phyloP scores from a whole-genome alignment of 2,113 vertebrate species.

The Eublepharis macularius region DNA sequence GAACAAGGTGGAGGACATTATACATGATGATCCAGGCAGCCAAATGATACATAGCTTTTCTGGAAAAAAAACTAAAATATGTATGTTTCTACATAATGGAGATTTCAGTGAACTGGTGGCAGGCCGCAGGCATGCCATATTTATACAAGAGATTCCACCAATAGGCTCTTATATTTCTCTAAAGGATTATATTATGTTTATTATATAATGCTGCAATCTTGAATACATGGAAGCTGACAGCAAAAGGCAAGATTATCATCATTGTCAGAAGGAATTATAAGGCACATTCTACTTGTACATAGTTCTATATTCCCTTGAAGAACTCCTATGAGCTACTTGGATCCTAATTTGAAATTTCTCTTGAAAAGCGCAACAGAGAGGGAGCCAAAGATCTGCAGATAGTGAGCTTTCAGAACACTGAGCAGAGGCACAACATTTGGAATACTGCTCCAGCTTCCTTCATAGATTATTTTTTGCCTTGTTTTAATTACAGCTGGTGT shows the following conservation, averaged over 20 bases:
- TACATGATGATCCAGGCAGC: accelerated
- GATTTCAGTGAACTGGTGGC: accelerated
- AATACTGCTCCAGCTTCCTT: background rate
- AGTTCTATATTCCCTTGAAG: background rate
- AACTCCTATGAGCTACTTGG: background rate
- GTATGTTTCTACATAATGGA: accelerated
- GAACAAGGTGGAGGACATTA: background rate
- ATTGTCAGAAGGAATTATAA: background rate
- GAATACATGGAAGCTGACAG: background rate
- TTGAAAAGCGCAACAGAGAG: background rate
- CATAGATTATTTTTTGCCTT: background rate
- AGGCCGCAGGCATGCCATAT: background rate
- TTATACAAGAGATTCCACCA: background rate
- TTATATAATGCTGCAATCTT: background rate
- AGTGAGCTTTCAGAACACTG: background rate
- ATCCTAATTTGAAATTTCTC: background rate
- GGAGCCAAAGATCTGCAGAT: background rate
- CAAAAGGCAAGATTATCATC: background rate
- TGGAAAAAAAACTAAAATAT: background rate
- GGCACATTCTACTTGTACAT: no score
- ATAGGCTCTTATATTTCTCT: background rate
- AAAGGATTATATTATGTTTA: background rate
- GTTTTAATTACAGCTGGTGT: no score
- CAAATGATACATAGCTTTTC: background rate
- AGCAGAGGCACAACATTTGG: background rate